Percentiles rank a stretch among this genome's conserved stretches.
Evolutionary conservation across 92 coral and sea anemone genomes (phyloP).

Genomic region (Epizoanthus ramosus): DNA sequence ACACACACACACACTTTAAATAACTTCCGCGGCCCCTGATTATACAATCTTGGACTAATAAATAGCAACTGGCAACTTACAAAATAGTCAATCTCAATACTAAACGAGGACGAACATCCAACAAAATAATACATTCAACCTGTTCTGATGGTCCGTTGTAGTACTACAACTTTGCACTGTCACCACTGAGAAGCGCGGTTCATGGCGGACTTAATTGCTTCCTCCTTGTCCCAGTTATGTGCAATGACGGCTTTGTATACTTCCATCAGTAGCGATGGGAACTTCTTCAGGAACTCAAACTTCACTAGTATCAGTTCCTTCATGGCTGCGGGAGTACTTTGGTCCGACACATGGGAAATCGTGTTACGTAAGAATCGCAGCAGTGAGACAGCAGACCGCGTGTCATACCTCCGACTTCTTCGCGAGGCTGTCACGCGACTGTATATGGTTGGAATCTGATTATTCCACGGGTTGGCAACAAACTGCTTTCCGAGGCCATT

Average conservation of each 20-base stretch:
- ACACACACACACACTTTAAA: too few relatives aligned
- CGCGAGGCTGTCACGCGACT: background rate
- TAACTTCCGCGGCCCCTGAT: too few relatives aligned
- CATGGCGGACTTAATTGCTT: background rate
- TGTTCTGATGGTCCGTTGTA: too few relatives aligned
- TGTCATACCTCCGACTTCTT: background rate
- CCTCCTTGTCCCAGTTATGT: conserved; percentile 27
- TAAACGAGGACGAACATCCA: too few relatives aligned
- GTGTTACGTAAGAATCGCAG: conserved; percentile 2
- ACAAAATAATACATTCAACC: too few relatives aligned
- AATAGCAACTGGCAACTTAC: too few relatives aligned
- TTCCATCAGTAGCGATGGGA: conserved; percentile 22
- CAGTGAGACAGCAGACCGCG: background rate
- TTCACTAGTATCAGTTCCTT: background rate
- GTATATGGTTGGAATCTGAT: background rate
- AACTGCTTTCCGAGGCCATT: too few relatives aligned
- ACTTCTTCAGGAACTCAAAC: background rate
- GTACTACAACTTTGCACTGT: too few relatives aligned
- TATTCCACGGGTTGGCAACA: conserved; percentile 2
- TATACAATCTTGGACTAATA: too few relatives aligned
- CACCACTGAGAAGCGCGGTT: too few relatives aligned
- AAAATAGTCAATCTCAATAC: too few relatives aligned
- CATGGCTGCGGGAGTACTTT: background rate
- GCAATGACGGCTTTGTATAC: conserved; percentile 18
- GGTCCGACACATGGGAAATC: background rate